These are phyloP conservation scores for Cheilosia urbana DNA, from an alignment of 2,888 invertebrate species.

Conservation along the genomic window DNA sequence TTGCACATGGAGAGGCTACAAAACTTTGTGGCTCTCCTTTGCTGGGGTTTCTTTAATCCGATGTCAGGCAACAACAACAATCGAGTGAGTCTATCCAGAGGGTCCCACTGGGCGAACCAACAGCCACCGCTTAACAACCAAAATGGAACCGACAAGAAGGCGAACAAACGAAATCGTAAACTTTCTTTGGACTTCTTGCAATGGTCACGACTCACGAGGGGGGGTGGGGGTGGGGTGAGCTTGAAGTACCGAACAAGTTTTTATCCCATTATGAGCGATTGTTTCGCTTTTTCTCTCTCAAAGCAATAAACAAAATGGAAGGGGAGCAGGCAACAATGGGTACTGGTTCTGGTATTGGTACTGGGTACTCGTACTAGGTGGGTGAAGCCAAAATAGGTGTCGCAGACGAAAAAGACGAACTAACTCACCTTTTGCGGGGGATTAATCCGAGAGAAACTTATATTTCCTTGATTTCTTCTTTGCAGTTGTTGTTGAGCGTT, in stretches of 20 bases:
- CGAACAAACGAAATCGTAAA: conserved; percentile 56
- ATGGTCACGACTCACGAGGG: not conserved
- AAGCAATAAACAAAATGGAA: conserved; percentile 37
- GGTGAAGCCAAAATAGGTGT: conserved; percentile 27
- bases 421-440: conserved; percentile 61
- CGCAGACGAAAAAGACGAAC: conserved; percentile 28
- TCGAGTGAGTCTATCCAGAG: conserved; percentile 12
- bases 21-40: conserved; percentile 49
- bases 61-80: conserved; percentile 44
- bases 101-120: conserved; percentile 5
- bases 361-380: not conserved
- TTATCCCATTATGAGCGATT: conserved; percentile 60
- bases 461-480: conserved; percentile 28
- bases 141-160: conserved; percentile 36
- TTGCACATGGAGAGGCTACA: conserved; percentile 16
- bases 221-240: not conserved
- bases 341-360: no score
- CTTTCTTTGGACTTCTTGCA: conserved; percentile 56
- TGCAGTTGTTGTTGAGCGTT: conserved; percentile 6
- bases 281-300: conserved; percentile 3
- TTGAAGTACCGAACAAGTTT: conserved; percentile 39
- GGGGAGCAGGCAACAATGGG: not conserved
- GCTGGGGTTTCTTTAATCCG: conserved; percentile 54
- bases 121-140: conserved; percentile 18
- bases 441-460: conserved; percentile 49